A percentile compares a stretch with the other conserved stretches of the same genome.
phyloP scores from a whole-genome alignment of 2,797 vertebrate genomes.

The Otolemur crassicaudatus region DNA sequence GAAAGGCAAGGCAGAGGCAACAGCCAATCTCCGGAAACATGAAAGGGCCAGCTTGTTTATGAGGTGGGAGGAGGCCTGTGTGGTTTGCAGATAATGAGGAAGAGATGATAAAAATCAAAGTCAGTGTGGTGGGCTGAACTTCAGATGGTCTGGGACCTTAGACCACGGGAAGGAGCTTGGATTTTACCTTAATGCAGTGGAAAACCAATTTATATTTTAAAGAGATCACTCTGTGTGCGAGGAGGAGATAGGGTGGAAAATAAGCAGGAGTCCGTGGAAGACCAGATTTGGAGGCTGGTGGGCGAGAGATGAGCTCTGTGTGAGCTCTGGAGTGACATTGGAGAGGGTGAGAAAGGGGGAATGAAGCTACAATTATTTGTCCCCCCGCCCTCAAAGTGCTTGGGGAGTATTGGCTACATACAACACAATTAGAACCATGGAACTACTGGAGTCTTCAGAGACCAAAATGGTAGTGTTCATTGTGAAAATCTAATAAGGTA shows the following conservation, averaged over 20 bases:
- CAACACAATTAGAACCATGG: not conserved
- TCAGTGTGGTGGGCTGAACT: not conserved
- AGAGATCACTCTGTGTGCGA: not conserved
- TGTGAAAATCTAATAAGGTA: not conserved
- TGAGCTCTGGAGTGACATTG: not conserved
- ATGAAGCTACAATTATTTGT: not conserved
- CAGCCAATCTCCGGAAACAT: not conserved
- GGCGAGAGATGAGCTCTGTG: not conserved
- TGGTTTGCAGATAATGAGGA: not conserved
- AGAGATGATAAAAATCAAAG: not conserved
- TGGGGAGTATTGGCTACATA: not conserved
- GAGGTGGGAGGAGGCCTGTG: not conserved
- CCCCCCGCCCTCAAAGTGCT: not conserved
- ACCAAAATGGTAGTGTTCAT: not conserved
- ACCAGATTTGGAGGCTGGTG: not conserved
- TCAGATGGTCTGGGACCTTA: not conserved
- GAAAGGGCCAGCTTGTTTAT: not conserved
- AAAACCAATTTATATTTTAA: not conserved
- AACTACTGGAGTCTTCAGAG: not conserved
- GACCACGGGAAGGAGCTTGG: not conserved
- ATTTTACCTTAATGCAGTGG: not conserved
- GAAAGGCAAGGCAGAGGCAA: not conserved
- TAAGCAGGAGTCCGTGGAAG: not conserved
- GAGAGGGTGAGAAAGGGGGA: not conserved
- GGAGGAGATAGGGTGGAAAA: not conserved